Evolutionary conservation across 2,888 invertebrate species (phyloP).

Genomic region (Barypeithes pellucidus): DNA sequence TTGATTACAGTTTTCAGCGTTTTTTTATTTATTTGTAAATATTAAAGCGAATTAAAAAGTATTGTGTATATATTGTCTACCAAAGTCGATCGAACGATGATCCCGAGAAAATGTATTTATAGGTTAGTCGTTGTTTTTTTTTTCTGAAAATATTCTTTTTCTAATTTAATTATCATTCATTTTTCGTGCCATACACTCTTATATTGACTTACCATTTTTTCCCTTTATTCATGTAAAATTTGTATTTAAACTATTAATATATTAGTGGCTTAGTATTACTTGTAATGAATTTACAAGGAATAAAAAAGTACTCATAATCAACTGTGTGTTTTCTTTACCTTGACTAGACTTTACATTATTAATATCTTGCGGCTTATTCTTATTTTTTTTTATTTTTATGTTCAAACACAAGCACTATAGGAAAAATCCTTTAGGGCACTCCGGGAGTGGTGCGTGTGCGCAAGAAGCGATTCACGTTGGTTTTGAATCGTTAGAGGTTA

Average conservation of each 20-base stretch:
- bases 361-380: too few species aligned
- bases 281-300: constrained; percentile 40
- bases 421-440: too few species aligned
- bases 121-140: constrained; percentile 30
- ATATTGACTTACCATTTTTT: constrained; percentile 28
- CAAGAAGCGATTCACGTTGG: too few species aligned
- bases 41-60: constrained; percentile 61
- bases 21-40: constrained; percentile 65
- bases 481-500: too few species aligned
- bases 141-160: constrained; percentile 22
- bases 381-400: too few species aligned
- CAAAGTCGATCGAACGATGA: constrained; percentile 63
- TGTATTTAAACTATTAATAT: constrained; percentile 35
- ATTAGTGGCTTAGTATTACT: constrained; percentile 35
- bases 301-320: constrained; percentile 45
- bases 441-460: too few species aligned
- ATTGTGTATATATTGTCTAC: constrained; percentile 67
- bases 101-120: constrained; percentile 54
- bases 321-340: constrained; percentile 7
- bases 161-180: constrained; percentile 23
- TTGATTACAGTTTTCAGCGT: constrained; percentile 44
- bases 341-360: too few species aligned
- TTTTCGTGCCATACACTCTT: constrained; percentile 43
- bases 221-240: constrained; percentile 35
- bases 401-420: too few species aligned